Percentiles rank a stretch among this genome's conserved stretches.
Evolutionary conservation across 92 coral and sea anemone genomes (phyloP).

Genomic region (Paramuricea clavata): DNA sequence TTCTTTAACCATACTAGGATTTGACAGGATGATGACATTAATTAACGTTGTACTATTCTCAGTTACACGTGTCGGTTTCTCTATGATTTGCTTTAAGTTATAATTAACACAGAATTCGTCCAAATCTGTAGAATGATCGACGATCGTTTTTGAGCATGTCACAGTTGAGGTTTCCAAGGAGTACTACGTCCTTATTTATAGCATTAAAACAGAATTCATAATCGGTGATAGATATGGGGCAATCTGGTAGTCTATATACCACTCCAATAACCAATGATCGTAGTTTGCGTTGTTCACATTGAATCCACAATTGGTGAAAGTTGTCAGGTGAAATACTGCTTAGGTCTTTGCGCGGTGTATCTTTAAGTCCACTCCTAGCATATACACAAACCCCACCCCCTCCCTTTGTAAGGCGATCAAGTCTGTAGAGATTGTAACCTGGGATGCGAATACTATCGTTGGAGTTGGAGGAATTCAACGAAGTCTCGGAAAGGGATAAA

Average conservation of each 20-base stretch:
- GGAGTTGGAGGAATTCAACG: constrained; percentile 40
- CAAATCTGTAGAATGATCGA: not conserved
- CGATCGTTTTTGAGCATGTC: not conserved
- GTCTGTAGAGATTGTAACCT: constrained; percentile 25
- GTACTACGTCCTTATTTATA: no score
- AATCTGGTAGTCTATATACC: constrained; percentile 36
- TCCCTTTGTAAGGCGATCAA: constrained; percentile 34
- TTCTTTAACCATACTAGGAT: not conserved
- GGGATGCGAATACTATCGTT: constrained; percentile 37
- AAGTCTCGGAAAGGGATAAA: constrained; percentile 33
- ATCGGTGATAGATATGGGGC: constrained; percentile 6
- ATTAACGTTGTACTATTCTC: not conserved
- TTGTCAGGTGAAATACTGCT: constrained; percentile 33
- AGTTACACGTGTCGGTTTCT: not conserved
- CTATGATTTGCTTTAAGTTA: constrained; percentile 2
- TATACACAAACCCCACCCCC: constrained; percentile 39
- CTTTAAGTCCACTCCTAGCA: constrained; percentile 26
- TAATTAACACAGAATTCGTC: not conserved
- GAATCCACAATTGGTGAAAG: constrained; percentile 51
- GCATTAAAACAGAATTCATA: not conserved
- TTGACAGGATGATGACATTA: not conserved
- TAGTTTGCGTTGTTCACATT: constrained; percentile 12
- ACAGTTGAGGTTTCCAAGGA: not conserved
- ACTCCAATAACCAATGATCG: constrained; percentile 42
- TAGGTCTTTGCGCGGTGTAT: constrained; percentile 35